A percentile compares a stretch with the other conserved stretches of the same genome.
Conservation (phyloP, 1,140 invertebrate genomes). For the Drosophila kepulauana region DNA sequence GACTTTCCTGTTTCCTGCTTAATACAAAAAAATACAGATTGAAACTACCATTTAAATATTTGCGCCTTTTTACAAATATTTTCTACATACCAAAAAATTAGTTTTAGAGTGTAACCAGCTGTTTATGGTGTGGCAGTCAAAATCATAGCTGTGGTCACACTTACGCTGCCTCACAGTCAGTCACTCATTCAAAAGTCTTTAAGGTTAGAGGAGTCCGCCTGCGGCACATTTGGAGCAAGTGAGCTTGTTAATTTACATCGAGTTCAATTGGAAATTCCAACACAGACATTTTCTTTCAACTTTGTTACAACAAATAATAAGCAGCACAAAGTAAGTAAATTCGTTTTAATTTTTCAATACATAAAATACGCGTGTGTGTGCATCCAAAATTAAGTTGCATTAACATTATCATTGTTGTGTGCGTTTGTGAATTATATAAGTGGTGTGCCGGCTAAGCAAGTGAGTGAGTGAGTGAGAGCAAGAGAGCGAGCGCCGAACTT, state of each 20-base stretch:
- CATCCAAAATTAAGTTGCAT: conserved; percentile 10
- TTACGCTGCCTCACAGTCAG: background rate
- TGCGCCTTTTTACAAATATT: too few relatives aligned
- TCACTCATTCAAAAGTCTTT: conserved; percentile 49
- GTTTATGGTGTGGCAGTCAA: background rate
- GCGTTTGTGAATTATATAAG: conserved; percentile 61
- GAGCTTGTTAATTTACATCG: conserved; percentile 68
- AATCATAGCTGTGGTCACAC: background rate
- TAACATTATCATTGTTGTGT: conserved; percentile 27
- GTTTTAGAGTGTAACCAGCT: too few relatives aligned
- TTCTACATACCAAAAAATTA: too few relatives aligned
- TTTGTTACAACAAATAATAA: conserved; percentile 40
- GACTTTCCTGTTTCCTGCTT: too few relatives aligned
- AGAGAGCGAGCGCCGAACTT: conserved; percentile 13
- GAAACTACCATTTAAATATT: too few relatives aligned
- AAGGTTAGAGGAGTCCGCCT: conserved; percentile 61
- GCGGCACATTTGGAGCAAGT: conserved; percentile 67
- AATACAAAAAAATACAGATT: too few relatives aligned
- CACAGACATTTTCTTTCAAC: conserved; percentile 34
- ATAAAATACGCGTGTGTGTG: conserved; percentile 2
- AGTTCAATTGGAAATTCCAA: conserved; percentile 50
- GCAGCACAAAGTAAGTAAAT: conserved; percentile 60
- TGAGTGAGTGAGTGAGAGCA: conserved; percentile 35
- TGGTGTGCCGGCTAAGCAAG: conserved; percentile 43
- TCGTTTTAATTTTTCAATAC: background rate